Percentiles rank a stretch among this genome's conserved stretches.
Conservation (phyloP, 2,888 invertebrate genomes). For the Sicus ferrugineus region DNA sequence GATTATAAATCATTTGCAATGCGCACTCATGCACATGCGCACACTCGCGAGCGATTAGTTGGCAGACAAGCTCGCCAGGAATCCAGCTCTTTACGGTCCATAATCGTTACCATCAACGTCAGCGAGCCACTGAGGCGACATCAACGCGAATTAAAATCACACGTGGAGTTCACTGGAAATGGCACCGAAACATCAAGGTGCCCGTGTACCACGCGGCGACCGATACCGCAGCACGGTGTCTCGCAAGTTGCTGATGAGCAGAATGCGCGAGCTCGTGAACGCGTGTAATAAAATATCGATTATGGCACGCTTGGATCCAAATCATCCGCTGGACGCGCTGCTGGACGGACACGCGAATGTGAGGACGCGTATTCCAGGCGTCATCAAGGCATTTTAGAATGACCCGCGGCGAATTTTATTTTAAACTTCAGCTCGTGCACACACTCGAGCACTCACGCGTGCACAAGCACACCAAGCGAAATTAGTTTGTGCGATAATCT, state of each 20-base stretch:
- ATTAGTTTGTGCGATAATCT: too few relatives aligned
- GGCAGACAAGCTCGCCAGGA: neutral
- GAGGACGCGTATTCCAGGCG: neutral
- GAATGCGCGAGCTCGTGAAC: neutral
- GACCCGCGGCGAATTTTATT: conserved; percentile 24
- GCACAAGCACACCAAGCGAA: too few relatives aligned
- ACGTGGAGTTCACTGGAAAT: conserved; percentile 22
- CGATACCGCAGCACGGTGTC: conserved; percentile 6
- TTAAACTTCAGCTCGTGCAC: neutral
- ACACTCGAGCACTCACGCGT: neutral
- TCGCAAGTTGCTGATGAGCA: neutral
- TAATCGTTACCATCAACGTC: conserved; percentile 29
- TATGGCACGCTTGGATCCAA: conserved; percentile 28
- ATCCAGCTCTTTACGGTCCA: conserved; percentile 16
- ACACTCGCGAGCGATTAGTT: neutral
- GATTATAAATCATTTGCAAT: neutral
- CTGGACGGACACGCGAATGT: neutral
- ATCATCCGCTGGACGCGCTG: neutral
- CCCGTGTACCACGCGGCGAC: neutral
- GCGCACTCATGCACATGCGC: conserved; percentile 1
- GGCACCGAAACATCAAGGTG: conserved; percentile 14
- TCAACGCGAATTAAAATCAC: conserved; percentile 27
- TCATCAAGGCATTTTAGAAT: conserved; percentile 13
- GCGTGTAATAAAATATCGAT: conserved; percentile 35
- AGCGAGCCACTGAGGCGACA: conserved; percentile 19